Base-by-base conservation (phyloP, 2,113 vertebrate genomes). In the Corynorhinus townsendii region DNA sequence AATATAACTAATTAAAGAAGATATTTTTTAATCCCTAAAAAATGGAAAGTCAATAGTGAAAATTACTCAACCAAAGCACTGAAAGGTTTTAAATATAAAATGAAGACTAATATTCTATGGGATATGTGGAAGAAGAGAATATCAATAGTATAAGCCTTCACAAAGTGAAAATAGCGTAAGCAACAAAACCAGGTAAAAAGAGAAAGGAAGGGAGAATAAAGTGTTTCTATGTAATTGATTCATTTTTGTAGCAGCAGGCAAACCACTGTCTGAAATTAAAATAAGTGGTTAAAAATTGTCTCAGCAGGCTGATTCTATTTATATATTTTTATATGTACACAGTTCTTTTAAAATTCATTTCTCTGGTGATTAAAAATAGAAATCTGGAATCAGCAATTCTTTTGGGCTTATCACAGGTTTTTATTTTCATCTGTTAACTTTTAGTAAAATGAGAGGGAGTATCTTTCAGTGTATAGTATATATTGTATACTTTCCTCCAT, bases 81-180 rank as follows among this genome's bases (percentile, higher is more conserved):
- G 52, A 88, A 54, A 54, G 5, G n/a, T 82, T 92, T 90, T 90
- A 59, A 83, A 80, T 26, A 68, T 54, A 90, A 92, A 92, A 68
- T 83, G 15, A 77, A 95, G 22, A 85, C 16, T 73, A 85, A 95
- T 62, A 11, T n/a, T 73, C 40, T 26, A 24, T 72, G 28, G 71
- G 35, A 76, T 76, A 22, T 7, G 40, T 6, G 47, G 5, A 66
- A 64, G 52, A 90, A 89, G 24, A 87, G 22, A 52, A 40, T 85
- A 75, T 75, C 22, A 81, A 64, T 16, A 43, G 11, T 56, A 22
- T 43, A 76, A 82, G 5, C 2, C 19, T 11, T 49, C 33, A 38
- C 79, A 64, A 68, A 88, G 28, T n/a, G n/a, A 80, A 59, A 79
- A 83, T 1, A 81, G 1, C 2, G 40, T 24, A 84, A 83, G 45